Evolutionary conservation across 2,113 vertebrate species (phyloP).

Genomic region (Callopanchax toddi): DNA sequence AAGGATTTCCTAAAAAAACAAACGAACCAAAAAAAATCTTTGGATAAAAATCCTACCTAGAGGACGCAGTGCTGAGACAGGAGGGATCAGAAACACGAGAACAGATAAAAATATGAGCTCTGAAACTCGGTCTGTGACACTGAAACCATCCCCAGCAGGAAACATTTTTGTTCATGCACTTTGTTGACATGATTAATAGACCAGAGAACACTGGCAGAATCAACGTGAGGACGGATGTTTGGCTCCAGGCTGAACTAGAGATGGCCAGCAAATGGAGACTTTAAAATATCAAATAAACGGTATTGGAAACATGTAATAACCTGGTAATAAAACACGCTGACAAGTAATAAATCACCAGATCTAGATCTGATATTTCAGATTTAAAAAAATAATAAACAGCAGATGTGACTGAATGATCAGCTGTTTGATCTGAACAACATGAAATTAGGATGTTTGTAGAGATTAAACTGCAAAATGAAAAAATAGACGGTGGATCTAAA

Average conservation of each 20-base stretch:
- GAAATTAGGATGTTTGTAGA: background rate
- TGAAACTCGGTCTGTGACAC: conserved; percentile 24
- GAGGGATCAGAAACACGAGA: background rate
- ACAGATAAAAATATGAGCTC: conserved; percentile 23
- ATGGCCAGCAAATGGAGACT: conserved; percentile 8
- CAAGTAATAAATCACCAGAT: background rate
- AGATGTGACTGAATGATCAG: background rate
- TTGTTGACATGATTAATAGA: conserved; percentile 61
- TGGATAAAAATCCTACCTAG: background rate
- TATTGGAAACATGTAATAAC: conserved; percentile 51
- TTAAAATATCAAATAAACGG: conserved; percentile 33
- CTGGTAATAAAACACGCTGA: conserved; percentile 29
- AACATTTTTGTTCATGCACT: background rate
- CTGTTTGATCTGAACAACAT: background rate
- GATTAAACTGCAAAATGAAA: background rate
- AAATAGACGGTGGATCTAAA: background rate
- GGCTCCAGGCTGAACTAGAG: conserved; percentile 11
- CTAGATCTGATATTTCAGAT: background rate
- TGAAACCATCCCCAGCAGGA: background rate
- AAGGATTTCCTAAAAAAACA: conserved; percentile 8
- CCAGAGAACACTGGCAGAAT: conserved; percentile 31
- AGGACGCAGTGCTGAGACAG: background rate
- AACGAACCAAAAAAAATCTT: too few relatives aligned
- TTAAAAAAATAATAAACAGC: background rate
- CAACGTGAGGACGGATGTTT: conserved; percentile 41